Percentiles rank a stretch among this genome's conserved stretches.
phyloP scores from a whole-genome alignment of 2,113 vertebrate genomes.

The Perognathus longimembris region DNA sequence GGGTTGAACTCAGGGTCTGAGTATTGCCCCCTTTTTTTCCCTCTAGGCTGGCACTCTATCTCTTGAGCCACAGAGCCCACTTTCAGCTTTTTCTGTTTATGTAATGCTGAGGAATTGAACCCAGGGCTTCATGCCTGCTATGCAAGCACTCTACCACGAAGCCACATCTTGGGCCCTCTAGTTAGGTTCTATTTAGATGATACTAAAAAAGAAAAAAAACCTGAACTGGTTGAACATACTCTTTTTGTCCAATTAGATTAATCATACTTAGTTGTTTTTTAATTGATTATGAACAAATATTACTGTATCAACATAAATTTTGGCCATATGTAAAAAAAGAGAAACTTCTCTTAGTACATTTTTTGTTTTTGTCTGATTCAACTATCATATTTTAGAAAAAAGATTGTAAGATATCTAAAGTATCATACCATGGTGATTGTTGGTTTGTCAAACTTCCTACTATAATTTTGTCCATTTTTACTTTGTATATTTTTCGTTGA shows the following conservation, averaged over 20 bases:
- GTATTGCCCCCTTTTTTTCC: no score
- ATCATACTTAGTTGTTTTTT: neutral
- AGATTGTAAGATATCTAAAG: neutral
- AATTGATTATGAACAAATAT: neutral
- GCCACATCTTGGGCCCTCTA: no score
- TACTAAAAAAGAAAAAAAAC: neutral
- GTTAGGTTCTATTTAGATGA: neutral
- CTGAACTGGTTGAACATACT: neutral
- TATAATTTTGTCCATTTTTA: neutral
- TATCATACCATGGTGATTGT: neutral
- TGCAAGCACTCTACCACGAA: no score
- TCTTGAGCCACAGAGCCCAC: no score
- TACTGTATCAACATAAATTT: neutral
- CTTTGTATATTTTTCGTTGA: constrained; percentile 20
- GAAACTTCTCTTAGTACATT: neutral
- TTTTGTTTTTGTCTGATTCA: neutral
- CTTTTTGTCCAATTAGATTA: neutral
- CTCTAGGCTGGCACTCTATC: no score
- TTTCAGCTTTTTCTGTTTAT: no score
- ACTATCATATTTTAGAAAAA: neutral
- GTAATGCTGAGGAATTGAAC: no score
- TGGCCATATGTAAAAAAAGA: neutral
- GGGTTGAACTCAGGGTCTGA: no score
- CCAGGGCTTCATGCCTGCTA: no score
- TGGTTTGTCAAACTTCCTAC: constrained; percentile 9